Evolutionary conservation across 2,888 invertebrate genomes (phyloP).

Genomic region (Cremastobaeus sp.): DNA sequence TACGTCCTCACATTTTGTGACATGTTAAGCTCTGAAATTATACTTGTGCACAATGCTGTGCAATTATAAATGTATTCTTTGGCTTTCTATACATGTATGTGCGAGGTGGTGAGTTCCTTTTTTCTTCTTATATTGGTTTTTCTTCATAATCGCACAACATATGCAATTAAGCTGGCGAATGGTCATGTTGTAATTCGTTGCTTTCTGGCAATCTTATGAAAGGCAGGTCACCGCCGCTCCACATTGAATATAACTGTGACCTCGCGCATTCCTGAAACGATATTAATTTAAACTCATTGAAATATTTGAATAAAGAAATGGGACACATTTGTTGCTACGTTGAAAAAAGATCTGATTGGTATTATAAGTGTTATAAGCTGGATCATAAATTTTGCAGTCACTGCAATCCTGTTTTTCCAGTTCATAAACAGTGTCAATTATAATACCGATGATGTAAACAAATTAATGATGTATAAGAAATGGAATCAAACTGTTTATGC

Average conservation of each 20-base stretch:
- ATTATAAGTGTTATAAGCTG: neutral
- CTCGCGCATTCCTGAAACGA: slow-evolving; percentile 73
- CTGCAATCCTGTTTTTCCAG: slow-evolving; percentile 30
- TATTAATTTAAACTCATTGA: slow-evolving; percentile 2
- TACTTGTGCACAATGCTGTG: slow-evolving; percentile 28
- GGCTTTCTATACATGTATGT: slow-evolving; percentile 53
- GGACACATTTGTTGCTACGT: neutral
- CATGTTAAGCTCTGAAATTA: slow-evolving; percentile 37
- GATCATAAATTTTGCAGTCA: slow-evolving; percentile 18
- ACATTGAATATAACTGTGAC: slow-evolving; percentile 79
- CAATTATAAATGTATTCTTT: slow-evolving; percentile 51
- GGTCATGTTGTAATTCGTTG: slow-evolving; percentile 74
- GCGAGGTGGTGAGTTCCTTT: slow-evolving; percentile 61
- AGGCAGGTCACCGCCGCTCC: slow-evolving; percentile 79
- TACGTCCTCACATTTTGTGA: slow-evolving; percentile 38
- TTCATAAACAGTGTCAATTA: slow-evolving; percentile 3
- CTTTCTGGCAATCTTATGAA: slow-evolving; percentile 79
- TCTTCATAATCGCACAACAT: slow-evolving; percentile 40
- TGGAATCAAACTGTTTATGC: neutral
- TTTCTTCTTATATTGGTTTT: slow-evolving; percentile 10
- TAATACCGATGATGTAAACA: slow-evolving; percentile 12
- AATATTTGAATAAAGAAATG: neutral
- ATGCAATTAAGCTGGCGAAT: slow-evolving; percentile 70
- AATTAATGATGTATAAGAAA: slow-evolving; percentile 1
- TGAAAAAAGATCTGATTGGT: neutral